A percentile compares a stretch with the other conserved stretches of the same genome.
Evolutionary conservation across 2,888 invertebrate species (phyloP).

Genomic region (Pycnomerus fuliginosus): DNA sequence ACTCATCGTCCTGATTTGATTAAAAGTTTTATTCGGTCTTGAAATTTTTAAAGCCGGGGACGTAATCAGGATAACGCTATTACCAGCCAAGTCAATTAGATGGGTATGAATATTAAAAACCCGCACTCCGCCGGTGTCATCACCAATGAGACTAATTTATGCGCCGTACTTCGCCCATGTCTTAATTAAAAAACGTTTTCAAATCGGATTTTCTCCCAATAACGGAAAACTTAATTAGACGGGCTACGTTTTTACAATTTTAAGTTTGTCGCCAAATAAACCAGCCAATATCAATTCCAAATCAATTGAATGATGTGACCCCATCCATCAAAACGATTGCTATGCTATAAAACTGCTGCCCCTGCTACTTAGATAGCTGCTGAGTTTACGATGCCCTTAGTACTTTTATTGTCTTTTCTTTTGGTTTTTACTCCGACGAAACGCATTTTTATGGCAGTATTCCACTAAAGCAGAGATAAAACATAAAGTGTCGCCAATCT

Average conservation of each 20-base stretch:
- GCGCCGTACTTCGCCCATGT: slow-evolving; percentile 22
- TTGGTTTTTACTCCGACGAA: slow-evolving; percentile 43
- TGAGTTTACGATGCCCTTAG: slow-evolving; percentile 46
- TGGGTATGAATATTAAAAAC: slow-evolving; percentile 49
- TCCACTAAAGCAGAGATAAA: slow-evolving; percentile 30
- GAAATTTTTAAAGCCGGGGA: slow-evolving; percentile 44
- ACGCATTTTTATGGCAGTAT: slow-evolving; percentile 35
- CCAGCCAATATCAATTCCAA: slow-evolving; percentile 3
- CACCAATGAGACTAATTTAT: slow-evolving; percentile 32
- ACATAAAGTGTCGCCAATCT: slow-evolving; percentile 19
- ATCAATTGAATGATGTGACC: slow-evolving; percentile 15
- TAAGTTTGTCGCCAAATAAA: not conserved
- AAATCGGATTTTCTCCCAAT: slow-evolving; percentile 24
- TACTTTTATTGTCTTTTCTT: slow-evolving; percentile 45
- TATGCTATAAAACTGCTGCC: slow-evolving; percentile 42
- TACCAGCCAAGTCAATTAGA: slow-evolving; percentile 48
- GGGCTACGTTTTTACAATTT: no score
- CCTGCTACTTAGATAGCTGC: slow-evolving; percentile 44
- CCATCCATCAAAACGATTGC: slow-evolving; percentile 37
- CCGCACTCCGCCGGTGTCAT: slow-evolving; percentile 32
- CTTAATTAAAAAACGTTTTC: slow-evolving; percentile 31
- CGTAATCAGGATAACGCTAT: slow-evolving; percentile 50
- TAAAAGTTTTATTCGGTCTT: slow-evolving; percentile 48
- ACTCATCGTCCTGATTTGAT: slow-evolving; percentile 46
- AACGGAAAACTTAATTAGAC: not conserved